A percentile compares a stretch with the other conserved stretches of the same genome.
phyloP scores from a whole-genome alignment of 2,113 vertebrate species.

The Brienomyrus longianalis region DNA sequence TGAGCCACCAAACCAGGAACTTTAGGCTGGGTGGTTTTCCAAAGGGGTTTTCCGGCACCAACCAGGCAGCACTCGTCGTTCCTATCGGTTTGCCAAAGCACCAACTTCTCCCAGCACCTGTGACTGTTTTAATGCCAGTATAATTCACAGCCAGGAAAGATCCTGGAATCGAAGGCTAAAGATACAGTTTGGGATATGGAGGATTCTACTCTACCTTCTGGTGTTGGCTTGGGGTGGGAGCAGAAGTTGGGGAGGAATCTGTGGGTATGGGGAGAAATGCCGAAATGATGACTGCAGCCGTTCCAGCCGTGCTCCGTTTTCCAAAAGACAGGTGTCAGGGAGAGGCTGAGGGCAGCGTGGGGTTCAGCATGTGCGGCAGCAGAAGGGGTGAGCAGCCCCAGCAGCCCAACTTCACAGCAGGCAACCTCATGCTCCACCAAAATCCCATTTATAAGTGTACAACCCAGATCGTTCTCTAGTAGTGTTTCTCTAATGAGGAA shows the following conservation, averaged over 20 bases:
- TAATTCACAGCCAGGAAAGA: neutral
- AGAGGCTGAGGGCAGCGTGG: neutral
- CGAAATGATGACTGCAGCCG: neutral
- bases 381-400: neutral
- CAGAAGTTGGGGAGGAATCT: neutral
- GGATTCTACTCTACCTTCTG: neutral
- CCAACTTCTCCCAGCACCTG: constrained; percentile 3
- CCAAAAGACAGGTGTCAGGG: neutral
- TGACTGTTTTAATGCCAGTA: neutral
- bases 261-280: neutral
- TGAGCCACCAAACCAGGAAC: neutral
- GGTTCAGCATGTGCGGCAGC: neutral
- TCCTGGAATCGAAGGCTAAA: neutral
- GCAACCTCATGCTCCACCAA: neutral
- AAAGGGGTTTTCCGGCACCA: constrained; percentile 8
- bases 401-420: neutral
- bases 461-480: neutral
- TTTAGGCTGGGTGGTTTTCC: neutral
- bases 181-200: neutral
- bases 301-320: neutral
- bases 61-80: neutral
- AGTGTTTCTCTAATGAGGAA: neutral
- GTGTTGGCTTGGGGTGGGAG: neutral
- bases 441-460: neutral
- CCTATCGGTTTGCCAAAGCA: neutral